Evolutionary conservation across 2,797 vertebrate species (phyloP).

Genomic region (Serranus cabrilla): DNA sequence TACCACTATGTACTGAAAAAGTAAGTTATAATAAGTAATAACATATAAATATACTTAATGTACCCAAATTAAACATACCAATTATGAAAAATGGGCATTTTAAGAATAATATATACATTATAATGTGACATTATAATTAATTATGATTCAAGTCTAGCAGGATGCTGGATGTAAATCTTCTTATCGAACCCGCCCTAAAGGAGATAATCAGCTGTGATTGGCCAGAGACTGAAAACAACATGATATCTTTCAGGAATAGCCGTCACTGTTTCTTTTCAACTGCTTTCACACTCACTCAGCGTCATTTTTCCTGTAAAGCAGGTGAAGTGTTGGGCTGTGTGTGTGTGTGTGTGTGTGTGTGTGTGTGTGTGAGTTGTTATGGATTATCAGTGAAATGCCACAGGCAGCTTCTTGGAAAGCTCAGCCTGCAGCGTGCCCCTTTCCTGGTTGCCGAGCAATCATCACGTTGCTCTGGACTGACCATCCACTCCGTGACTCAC

Average conservation of each 20-base stretch:
- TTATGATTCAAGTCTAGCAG: too few relatives aligned
- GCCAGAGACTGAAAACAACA: slow-evolving; percentile 10
- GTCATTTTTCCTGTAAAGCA: slow-evolving; percentile 47
- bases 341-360: slow-evolving; percentile 4
- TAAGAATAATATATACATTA: too few relatives aligned
- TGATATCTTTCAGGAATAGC: slow-evolving; percentile 32
- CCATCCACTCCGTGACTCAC: slow-evolving; percentile 69
- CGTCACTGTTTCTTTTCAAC: slow-evolving; percentile 18
- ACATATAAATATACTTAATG: too few relatives aligned
- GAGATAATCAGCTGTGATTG: too few relatives aligned
- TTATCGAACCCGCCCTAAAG: too few relatives aligned
- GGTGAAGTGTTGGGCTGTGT: slow-evolving; percentile 30
- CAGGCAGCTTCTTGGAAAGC: slow-evolving; percentile 68
- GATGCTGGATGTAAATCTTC: too few relatives aligned
- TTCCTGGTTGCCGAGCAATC: slow-evolving; percentile 58
- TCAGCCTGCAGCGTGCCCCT: slow-evolving; percentile 22
- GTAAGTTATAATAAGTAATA: too few relatives aligned
- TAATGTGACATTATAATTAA: too few relatives aligned
- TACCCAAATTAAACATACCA: too few relatives aligned
- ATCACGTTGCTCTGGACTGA: slow-evolving; percentile 55
- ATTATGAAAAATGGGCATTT: too few relatives aligned
- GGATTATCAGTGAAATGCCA: slow-evolving; percentile 61
- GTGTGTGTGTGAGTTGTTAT: slow-evolving; percentile 17
- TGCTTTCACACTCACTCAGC: neutral
- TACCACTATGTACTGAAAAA: too few relatives aligned